Evolutionary conservation across 1,140 invertebrate genomes (phyloP).

Genomic region (Lepidurus packardi): DNA sequence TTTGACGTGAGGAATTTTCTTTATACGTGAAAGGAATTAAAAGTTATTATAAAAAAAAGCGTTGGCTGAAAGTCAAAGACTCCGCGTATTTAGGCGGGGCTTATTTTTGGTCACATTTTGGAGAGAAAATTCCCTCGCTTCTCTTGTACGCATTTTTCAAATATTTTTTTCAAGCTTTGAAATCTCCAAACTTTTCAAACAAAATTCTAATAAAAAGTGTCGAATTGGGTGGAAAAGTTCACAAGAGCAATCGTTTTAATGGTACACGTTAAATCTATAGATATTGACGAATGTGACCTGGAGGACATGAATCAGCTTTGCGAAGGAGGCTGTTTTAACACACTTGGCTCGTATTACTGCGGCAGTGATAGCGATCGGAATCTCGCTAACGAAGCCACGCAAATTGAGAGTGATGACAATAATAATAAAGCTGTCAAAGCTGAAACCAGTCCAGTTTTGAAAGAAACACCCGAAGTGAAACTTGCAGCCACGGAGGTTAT

Average conservation of each 20-base stretch:
- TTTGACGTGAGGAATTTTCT: too few relatives aligned
- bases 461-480: neutral
- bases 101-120: too few relatives aligned
- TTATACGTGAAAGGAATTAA: too few relatives aligned
- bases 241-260: neutral
- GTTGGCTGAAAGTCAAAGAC: too few relatives aligned
- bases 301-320: slow-evolving; percentile 49
- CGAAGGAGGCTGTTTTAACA: slow-evolving; percentile 61
- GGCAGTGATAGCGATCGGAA: neutral
- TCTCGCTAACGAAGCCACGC: neutral
- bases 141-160: too few relatives aligned
- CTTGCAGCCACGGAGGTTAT: neutral
- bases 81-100: too few relatives aligned
- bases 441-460: neutral
- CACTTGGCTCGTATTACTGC: slow-evolving; percentile 72
- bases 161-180: too few relatives aligned
- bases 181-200: neutral
- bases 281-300: slow-evolving; percentile 49
- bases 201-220: neutral
- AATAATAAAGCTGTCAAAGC: neutral
- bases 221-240: neutral
- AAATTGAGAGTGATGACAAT: neutral
- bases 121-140: too few relatives aligned
- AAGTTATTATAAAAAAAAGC: too few relatives aligned
- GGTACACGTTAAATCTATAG: neutral